A percentile compares a stretch with the other conserved stretches of the same genome.
Conservation (phyloP, 2,113 vertebrate genomes). For the Pollimyrus isidori region DNA sequence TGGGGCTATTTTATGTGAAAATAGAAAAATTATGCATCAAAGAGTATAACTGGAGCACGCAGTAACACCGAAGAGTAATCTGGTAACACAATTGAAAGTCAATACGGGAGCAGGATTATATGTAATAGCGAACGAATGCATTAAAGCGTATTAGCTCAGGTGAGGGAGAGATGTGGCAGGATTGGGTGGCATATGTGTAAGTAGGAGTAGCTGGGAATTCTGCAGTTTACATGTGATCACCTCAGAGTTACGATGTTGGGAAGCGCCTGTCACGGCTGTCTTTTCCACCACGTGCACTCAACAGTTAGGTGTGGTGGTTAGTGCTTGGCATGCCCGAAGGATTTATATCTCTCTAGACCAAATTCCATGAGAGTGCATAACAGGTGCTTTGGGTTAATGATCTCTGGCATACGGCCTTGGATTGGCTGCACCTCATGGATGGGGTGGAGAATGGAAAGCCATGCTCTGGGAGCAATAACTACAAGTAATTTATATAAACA, state of each 20-base stretch:
- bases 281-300: neutral
- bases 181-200: neutral
- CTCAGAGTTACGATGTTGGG: neutral
- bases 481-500: neutral
- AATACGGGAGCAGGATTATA: neutral
- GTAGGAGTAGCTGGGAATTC: neutral
- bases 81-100: constrained; percentile 2
- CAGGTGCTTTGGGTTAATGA: neutral
- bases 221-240: neutral
- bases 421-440: neutral
- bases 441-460: neutral
- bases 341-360: neutral
- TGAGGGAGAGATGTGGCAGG: neutral
- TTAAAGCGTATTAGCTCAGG: neutral
- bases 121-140: neutral
- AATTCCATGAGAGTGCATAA: neutral
- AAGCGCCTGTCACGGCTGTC: neutral
- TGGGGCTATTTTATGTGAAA: constrained; percentile 11
- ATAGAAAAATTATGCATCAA: constrained; percentile 3
- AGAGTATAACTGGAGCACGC: neutral
- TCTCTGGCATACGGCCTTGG: neutral
- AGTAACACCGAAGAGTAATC: neutral
- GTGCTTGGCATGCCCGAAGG: neutral
- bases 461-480: neutral
- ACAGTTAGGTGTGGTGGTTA: neutral